A percentile compares a stretch with the other conserved stretches of the same genome.
Evolutionary conservation across 1,140 invertebrate species (phyloP).

Genomic region (Scaptodrosophila lebanonensis): DNA sequence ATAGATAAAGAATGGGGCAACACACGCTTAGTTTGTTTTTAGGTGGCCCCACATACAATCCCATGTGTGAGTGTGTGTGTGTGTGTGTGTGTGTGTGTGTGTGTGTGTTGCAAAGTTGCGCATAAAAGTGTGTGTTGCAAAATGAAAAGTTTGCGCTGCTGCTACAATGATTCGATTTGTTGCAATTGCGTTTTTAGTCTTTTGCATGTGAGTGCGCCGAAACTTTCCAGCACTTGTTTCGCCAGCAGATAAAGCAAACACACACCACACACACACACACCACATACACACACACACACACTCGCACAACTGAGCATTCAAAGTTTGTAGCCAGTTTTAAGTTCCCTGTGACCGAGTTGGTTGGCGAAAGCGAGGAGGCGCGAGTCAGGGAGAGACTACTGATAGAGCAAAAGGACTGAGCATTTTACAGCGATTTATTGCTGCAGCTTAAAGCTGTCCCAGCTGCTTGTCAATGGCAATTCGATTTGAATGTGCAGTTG

Average conservation of each 20-base stretch:
- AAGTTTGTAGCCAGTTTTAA: too few relatives aligned
- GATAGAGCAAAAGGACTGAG: too few relatives aligned
- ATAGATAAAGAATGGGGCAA: not conserved
- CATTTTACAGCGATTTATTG: too few relatives aligned
- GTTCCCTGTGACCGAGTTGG: too few relatives aligned
- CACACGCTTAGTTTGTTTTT: slow-evolving; percentile 59
- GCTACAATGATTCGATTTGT: slow-evolving; percentile 72
- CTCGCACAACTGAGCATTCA: slow-evolving; percentile 19
- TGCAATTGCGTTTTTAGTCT: slow-evolving; percentile 72
- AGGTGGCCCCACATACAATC: not conserved
- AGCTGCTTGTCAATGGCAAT: too few relatives aligned
- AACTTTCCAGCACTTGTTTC: slow-evolving; percentile 25
- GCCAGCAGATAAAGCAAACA: slow-evolving; percentile 22
- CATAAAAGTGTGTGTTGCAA: too few relatives aligned
- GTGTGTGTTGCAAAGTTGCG: slow-evolving; percentile 33
- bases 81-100: slow-evolving; percentile 2
- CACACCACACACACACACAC: slow-evolving; percentile 47
- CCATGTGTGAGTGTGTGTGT: slow-evolving; percentile 5
- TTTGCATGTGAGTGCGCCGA: slow-evolving; percentile 63
- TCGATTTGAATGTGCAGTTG: too few relatives aligned
- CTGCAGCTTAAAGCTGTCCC: too few relatives aligned
- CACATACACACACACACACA: slow-evolving; percentile 12
- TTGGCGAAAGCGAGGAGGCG: too few relatives aligned
- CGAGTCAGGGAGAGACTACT: too few relatives aligned
- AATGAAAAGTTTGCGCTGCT: slow-evolving; percentile 65